A percentile compares a stretch with the other conserved stretches of the same genome.
Evolutionary conservation across 2,113 vertebrate genomes (phyloP).

Genomic region (Semicossyphus pulcher): DNA sequence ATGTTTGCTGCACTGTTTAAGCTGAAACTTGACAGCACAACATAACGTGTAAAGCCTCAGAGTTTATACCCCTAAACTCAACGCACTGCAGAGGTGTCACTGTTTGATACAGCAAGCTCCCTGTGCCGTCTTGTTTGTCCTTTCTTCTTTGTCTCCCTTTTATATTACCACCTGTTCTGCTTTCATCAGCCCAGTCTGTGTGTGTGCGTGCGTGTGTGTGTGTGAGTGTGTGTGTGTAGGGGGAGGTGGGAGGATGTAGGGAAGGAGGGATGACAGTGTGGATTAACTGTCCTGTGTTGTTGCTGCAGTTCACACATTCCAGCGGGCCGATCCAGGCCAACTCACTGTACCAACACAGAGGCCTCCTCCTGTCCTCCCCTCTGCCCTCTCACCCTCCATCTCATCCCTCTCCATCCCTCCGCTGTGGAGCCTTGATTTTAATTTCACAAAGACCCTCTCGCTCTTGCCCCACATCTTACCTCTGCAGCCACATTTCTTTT

Average conservation of each 20-base stretch:
- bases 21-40: too few species aligned
- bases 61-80: too few species aligned
- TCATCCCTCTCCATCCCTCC: neutral
- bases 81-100: too few species aligned
- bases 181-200: constrained; percentile 36
- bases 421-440: neutral
- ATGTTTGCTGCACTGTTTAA: too few species aligned
- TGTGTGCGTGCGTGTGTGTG: neutral
- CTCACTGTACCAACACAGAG: constrained; percentile 59
- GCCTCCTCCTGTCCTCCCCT: constrained; percentile 33
- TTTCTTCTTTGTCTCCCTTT: constrained; percentile 11
- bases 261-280: constrained; percentile 54
- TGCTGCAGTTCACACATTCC: constrained; percentile 84
- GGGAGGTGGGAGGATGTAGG: constrained; percentile 9
- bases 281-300: constrained; percentile 82
- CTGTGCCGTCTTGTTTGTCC: neutral
- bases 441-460: neutral
- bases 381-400: neutral
- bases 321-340: constrained; percentile 43
- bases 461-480: neutral
- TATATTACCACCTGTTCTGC: constrained; percentile 60
- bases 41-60: too few species aligned
- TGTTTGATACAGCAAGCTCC: neutral
- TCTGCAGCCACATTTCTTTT: neutral
- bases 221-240: constrained; percentile 1